Evolutionary conservation across 2,113 vertebrate genomes (phyloP).

Genomic region (Sarotherodon lohbergeri): DNA sequence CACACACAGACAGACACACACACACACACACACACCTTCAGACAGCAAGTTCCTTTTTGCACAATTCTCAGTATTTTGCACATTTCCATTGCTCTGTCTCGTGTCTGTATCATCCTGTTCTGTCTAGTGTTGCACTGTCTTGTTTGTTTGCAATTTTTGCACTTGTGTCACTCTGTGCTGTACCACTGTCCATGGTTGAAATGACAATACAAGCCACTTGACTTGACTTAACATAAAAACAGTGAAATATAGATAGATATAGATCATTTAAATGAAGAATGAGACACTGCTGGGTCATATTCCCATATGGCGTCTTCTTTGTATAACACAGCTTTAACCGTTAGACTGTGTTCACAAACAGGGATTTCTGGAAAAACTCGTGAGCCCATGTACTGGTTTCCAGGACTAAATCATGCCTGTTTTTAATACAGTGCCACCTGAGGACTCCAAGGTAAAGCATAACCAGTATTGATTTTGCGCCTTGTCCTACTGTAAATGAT

Average conservation of each 20-base stretch:
- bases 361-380: not conserved
- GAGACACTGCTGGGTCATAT: not conserved
- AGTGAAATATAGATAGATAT: not conserved
- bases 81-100: not conserved
- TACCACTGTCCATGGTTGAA: not conserved
- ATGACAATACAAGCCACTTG: accelerated
- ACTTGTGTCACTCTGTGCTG: not conserved
- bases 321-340: too few relatives aligned
- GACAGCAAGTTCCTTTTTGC: not conserved
- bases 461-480: too few relatives aligned
- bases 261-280: not conserved
- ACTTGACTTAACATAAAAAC: not conserved
- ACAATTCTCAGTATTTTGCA: not conserved
- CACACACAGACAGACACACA: not conserved
- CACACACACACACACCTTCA: not conserved
- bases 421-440: not conserved
- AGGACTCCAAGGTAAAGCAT: not conserved
- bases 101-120: not conserved
- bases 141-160: not conserved
- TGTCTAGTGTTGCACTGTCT: not conserved
- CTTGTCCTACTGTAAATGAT: not conserved
- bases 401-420: not conserved
- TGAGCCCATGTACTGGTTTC: not conserved
- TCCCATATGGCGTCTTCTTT: not conserved
- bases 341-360: too few relatives aligned